Percentiles rank a stretch among this genome's conserved stretches.
Evolutionary conservation across 2,888 invertebrate species (phyloP).

Genomic region (Hesperia comma): DNA sequence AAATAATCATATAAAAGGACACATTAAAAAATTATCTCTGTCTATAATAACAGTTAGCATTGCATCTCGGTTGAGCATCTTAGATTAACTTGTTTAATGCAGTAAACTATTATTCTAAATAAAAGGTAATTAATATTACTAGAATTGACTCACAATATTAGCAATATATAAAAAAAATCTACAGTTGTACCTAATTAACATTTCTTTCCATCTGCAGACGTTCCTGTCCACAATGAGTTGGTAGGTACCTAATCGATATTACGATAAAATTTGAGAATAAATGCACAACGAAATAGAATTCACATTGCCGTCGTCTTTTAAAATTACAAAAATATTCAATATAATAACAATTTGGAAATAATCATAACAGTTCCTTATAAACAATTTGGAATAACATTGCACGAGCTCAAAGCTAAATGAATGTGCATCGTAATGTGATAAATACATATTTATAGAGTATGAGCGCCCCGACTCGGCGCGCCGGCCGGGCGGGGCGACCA

Average conservation of each 20-base stretch:
- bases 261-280: conserved; percentile 78
- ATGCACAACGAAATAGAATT: conserved; percentile 83
- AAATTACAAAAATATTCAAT: conserved; percentile 77
- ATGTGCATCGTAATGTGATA: conserved; percentile 68
- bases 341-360: conserved; percentile 80
- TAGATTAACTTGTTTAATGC: conserved; percentile 77
- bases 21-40: conserved; percentile 74
- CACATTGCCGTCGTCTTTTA: conserved; percentile 82
- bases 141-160: conserved; percentile 83
- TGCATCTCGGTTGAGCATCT: conserved; percentile 82
- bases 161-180: conserved; percentile 74
- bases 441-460: conserved; percentile 69
- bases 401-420: conserved; percentile 80
- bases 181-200: conserved; percentile 64
- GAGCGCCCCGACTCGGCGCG: conserved; percentile 79
- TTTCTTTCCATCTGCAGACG: conserved; percentile 71
- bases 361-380: conserved; percentile 75
- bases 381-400: conserved; percentile 83
- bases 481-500: conserved; percentile 51
- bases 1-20: conserved; percentile 76
- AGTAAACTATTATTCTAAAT: conserved; percentile 76
- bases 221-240: conserved; percentile 79
- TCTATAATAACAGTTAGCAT: conserved; percentile 79
- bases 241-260: conserved; percentile 57
- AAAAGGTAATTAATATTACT: conserved; percentile 79